Conservation (phyloP, 2,888 invertebrate genomes). For the Chrysomela aeneicollis region DNA sequence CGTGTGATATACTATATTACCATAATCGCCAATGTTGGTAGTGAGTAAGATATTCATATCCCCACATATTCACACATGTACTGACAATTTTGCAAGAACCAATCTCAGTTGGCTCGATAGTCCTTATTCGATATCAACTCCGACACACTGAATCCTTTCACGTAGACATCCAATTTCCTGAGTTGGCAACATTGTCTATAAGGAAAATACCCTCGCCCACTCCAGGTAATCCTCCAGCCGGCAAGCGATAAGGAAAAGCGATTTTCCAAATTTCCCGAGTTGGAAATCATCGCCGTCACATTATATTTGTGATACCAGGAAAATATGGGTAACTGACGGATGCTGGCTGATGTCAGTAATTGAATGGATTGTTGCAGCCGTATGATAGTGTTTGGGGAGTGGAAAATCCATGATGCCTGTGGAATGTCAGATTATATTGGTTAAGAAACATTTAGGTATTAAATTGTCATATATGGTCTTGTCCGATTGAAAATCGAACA, state of each 20-base stretch:
- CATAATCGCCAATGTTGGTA: too few relatives aligned
- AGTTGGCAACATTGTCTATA: slow-evolving; percentile 2
- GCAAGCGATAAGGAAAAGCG: slow-evolving; percentile 28
- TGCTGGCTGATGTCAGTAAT: background rate
- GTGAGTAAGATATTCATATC: too few relatives aligned
- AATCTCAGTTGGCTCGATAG: too few relatives aligned
- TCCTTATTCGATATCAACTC: background rate
- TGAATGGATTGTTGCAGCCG: background rate
- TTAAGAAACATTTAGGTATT: too few relatives aligned
- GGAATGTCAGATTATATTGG: too few relatives aligned
- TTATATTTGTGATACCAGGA: background rate
- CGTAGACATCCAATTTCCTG: background rate
- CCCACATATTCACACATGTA: too few relatives aligned
- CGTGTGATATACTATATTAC: too few relatives aligned
- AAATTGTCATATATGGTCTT: too few relatives aligned
- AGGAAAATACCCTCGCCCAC: background rate
- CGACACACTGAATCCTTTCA: background rate
- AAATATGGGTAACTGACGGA: background rate
- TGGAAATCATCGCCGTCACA: slow-evolving; percentile 17
- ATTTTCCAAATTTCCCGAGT: slow-evolving; percentile 30
- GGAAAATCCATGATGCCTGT: too few relatives aligned
- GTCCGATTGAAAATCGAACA: too few relatives aligned
- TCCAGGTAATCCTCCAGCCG: background rate
- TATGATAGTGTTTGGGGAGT: background rate
- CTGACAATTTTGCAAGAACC: too few relatives aligned